phyloP scores from a whole-genome alignment of 2,888 invertebrate genomes.

The Drosophila bunnanda region DNA sequence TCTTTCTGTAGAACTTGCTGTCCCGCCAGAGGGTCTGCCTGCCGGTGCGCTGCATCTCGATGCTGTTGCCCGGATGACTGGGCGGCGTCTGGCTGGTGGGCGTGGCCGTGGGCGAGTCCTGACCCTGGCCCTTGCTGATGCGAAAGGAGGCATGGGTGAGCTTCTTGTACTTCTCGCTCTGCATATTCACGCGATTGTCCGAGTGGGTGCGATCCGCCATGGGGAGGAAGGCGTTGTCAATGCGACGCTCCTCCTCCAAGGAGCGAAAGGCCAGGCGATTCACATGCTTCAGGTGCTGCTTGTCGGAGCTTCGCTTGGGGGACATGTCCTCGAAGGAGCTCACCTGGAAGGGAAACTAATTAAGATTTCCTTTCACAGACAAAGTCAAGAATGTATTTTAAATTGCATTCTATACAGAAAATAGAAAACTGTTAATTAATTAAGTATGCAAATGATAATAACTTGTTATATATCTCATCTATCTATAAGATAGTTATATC shows the following conservation, averaged over 20 bases:
- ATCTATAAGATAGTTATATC: background rate
- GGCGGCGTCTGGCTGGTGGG: conserved; percentile 51
- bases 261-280: conserved; percentile 84
- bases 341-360: conserved; percentile 53
- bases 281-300: conserved; percentile 82
- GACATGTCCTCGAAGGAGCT: conserved; percentile 85
- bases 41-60: conserved; percentile 78
- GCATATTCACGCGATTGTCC: conserved; percentile 83
- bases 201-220: conserved; percentile 84
- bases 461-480: background rate
- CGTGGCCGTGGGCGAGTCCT: conserved; percentile 63
- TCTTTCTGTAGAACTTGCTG: conserved; percentile 85
- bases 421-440: background rate
- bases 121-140: conserved; percentile 82
- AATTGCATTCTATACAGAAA: too few relatives aligned
- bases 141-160: conserved; percentile 84
- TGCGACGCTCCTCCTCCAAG: conserved; percentile 84
- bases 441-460: too few relatives aligned
- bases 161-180: conserved; percentile 84
- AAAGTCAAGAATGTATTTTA: background rate
- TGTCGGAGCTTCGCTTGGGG: conserved; percentile 73
- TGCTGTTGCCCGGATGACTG: conserved; percentile 42
- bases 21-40: conserved; percentile 84
- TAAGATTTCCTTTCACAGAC: conserved; percentile 20
- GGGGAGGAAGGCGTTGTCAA: conserved; percentile 84